Base-by-base conservation (phyloP, 2,113 vertebrate genomes). In the Opisthocomus hoazin region DNA sequence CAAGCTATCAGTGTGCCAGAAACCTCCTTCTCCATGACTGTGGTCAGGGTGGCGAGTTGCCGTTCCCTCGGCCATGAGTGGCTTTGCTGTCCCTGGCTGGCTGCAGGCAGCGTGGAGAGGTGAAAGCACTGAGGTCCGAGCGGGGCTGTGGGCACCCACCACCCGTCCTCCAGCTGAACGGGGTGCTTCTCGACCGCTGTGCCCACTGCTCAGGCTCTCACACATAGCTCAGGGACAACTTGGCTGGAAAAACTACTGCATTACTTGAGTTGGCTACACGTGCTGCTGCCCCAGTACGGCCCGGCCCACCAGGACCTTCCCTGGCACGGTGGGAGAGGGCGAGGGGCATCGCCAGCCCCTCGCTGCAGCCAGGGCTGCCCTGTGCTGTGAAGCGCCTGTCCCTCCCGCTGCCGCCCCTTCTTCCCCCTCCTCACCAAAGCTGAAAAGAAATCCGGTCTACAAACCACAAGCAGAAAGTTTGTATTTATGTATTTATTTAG, bases 401-500 rank as follows among this genome's bases (percentile, higher is more conserved):
- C 34, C 22, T n/a, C 19, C 63, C 16, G 4, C 85, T 73, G 51
- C 70, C 13, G 1, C 27, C 34, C 14, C 3, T 15, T 34, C 57
- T 37, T 29, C 20, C 30, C 16, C 4, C 32, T 24, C 17, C 46
- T 21, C 39, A 6, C 16, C n/a, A 13, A 5, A 1, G 3, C 10
- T 13, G 7, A 1, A 8, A 16, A 34, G n/a, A 26, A 26, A 3
- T 1, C 18, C 22, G 2, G 3, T 15, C 3, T 29, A 7, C 5
- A 10, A 73, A 68, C n/a, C 0, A 8, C 32, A 30, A 56, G 39
- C 18, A n/a, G 27, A 4, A 23, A 0, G 29, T 37, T 46, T 74
- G 11, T 93, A 75, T 36, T 93, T 95, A 89, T 71, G 32, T 96
- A 95, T 96, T 96, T 97, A 97, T 97, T 96, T 89, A 90, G 81